phyloP scores from a whole-genome alignment of 1,140 invertebrate genomes.

The Pseudachorutes palmiensis region DNA sequence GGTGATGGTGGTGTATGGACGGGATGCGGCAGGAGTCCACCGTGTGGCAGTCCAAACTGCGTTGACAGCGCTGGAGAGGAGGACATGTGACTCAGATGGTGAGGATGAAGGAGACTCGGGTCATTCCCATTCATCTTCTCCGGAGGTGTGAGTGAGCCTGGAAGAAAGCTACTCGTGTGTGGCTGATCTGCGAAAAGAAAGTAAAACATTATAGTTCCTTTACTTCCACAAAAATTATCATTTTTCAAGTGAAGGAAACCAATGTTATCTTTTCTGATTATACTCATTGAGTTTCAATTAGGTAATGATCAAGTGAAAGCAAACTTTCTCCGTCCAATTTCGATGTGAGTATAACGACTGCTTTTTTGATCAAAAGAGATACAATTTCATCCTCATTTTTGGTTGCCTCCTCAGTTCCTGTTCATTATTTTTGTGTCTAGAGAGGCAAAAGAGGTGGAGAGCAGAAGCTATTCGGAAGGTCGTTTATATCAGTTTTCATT shows the following conservation, averaged over 20 bases:
- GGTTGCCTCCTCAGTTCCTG: no score
- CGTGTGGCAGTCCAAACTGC: constrained; percentile 41
- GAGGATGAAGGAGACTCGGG: constrained; percentile 37
- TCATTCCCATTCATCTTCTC: constrained; percentile 48
- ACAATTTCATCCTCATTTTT: no score
- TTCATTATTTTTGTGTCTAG: no score
- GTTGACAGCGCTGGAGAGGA: constrained; percentile 38
- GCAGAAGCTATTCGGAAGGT: not conserved
- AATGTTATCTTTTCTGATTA: no score
- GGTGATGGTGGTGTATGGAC: constrained; percentile 67
- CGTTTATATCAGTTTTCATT: not conserved
- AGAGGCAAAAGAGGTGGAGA: no score
- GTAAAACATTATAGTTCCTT: not conserved
- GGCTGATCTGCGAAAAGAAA: constrained; percentile 35
- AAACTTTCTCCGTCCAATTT: no score
- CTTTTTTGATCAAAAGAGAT: no score
- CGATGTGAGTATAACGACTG: no score
- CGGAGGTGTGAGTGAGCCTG: constrained; percentile 46
- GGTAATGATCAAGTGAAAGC: no score
- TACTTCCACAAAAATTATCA: no score
- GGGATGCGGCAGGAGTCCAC: constrained; percentile 46
- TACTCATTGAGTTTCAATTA: no score
- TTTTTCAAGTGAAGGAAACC: not conserved
- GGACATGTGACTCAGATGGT: constrained; percentile 38
- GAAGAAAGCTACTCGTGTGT: constrained; percentile 36